These are phyloP conservation scores for Typhlomys cinereus DNA, from an alignment of 2,113 vertebrate genomes.

Conservation along the genomic window DNA sequence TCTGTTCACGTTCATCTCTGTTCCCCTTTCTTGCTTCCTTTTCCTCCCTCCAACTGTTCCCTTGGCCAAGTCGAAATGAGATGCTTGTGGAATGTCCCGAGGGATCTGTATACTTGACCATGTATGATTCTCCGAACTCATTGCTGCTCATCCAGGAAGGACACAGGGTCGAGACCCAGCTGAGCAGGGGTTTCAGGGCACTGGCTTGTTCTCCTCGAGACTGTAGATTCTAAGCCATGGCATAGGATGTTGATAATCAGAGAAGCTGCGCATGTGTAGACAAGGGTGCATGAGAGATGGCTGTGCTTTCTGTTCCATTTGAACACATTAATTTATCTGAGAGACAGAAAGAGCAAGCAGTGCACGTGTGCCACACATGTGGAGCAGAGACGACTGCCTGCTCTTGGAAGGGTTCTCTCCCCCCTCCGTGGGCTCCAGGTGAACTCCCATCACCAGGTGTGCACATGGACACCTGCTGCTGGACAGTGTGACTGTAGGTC, in stretches of 20 bases:
- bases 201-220: neutral
- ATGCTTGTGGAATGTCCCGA: neutral
- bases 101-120: neutral
- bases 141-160: neutral
- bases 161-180: neutral
- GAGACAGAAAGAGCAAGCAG: too few species aligned
- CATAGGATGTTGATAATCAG: neutral
- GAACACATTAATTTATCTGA: too few species aligned
- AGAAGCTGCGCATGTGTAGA: neutral
- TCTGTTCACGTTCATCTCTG: too few species aligned
- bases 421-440: too few species aligned
- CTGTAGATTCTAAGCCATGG: neutral
- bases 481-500: neutral
- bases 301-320: neutral
- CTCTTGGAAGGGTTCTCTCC: too few species aligned
- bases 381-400: too few species aligned
- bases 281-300: neutral
- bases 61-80: neutral
- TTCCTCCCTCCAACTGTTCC: too few species aligned
- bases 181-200: neutral
- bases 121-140: neutral
- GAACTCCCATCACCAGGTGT: too few species aligned
- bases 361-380: too few species aligned
- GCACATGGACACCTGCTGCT: too few species aligned
- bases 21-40: too few species aligned